Evolutionary conservation across 2,797 vertebrate species (phyloP).

Genomic region (Sphenopsis melanotis): DNA sequence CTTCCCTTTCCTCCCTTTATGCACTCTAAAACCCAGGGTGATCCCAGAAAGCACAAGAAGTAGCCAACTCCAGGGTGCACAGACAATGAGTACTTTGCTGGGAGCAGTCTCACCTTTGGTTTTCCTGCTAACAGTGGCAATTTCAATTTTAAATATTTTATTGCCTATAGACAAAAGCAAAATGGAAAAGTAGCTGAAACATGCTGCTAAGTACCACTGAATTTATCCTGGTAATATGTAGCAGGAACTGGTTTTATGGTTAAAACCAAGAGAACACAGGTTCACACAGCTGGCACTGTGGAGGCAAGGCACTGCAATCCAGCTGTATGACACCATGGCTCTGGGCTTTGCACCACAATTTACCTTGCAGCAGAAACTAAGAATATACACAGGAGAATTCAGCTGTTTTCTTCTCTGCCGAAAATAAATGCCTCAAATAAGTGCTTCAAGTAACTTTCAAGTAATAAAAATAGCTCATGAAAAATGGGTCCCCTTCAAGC

Average conservation of each 20-base stretch:
- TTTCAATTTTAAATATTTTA: neutral
- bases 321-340: neutral
- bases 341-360: neutral
- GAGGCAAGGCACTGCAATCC: neutral
- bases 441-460: slow-evolving; percentile 17
- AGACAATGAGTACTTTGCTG: neutral
- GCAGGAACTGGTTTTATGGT: neutral
- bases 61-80: neutral
- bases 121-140: neutral
- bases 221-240: neutral
- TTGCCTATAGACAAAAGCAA: neutral
- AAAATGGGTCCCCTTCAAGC: slow-evolving; percentile 20
- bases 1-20: neutral
- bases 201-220: neutral
- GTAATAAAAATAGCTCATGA: slow-evolving; percentile 57
- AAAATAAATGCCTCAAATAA: slow-evolving; percentile 36
- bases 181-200: neutral
- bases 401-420: neutral
- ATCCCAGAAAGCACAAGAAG: neutral
- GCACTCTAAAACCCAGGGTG: neutral
- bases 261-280: neutral
- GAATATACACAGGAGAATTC: neutral
- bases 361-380: neutral
- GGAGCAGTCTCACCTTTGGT: neutral
- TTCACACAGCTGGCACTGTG: neutral